phyloP scores from a whole-genome alignment of 2,888 invertebrate species.

The Drosophila sordidula region DNA sequence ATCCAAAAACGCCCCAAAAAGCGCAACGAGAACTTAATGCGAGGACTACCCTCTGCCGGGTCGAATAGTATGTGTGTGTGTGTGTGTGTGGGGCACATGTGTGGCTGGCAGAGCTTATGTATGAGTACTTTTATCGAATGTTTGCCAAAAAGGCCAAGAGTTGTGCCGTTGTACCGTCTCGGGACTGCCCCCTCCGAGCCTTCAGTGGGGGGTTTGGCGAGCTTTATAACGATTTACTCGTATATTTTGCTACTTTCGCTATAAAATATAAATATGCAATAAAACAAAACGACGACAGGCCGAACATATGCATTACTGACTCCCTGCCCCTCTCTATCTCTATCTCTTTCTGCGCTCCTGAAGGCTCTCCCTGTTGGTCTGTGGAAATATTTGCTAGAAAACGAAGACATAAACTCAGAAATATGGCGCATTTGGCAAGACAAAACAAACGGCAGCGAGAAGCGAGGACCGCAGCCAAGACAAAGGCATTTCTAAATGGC shows the following conservation, averaged over 20 bases:
- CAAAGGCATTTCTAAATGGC: constrained; percentile 76
- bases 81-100: constrained; percentile 60
- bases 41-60: constrained; percentile 11
- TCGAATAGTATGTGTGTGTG: constrained; percentile 1
- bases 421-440: constrained; percentile 79
- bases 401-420: constrained; percentile 81
- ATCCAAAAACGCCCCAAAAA: constrained; percentile 47
- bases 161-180: constrained; percentile 28
- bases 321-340: not conserved
- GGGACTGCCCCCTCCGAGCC: not conserved
- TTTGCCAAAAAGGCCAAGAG: constrained; percentile 64
- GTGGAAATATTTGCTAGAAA: constrained; percentile 72
- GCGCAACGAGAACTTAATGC: constrained; percentile 70
- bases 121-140: constrained; percentile 61
- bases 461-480: constrained; percentile 57
- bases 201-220: constrained; percentile 16
- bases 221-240: constrained; percentile 74
- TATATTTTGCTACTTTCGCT: constrained; percentile 81
- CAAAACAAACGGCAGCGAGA: constrained; percentile 31
- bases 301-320: constrained; percentile 74
- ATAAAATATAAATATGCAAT: constrained; percentile 83
- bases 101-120: constrained; percentile 73
- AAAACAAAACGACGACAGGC: constrained; percentile 81
- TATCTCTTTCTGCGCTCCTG: not conserved
- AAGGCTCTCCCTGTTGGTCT: constrained; percentile 1